These are phyloP conservation scores for Phyto melanocephala DNA, from an alignment of 2,888 invertebrate genomes.

Conservation along the genomic window DNA sequence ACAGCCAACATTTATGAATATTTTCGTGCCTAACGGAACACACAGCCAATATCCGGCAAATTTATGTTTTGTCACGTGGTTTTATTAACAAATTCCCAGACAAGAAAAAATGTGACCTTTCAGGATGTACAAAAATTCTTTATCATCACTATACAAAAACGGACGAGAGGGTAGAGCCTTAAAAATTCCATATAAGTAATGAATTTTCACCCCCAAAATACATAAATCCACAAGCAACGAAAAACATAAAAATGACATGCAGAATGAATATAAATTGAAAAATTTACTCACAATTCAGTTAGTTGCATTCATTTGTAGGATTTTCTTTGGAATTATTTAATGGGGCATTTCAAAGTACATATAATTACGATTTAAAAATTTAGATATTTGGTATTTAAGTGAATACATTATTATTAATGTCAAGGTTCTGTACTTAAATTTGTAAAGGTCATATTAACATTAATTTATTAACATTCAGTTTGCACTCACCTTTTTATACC, in stretches of 20 bases:
- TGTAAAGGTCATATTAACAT: conserved; percentile 33
- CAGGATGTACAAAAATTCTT: conserved; percentile 46
- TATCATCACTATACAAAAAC: not conserved
- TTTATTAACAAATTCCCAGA: conserved; percentile 1
- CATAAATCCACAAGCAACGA: not conserved
- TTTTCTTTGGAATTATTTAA: conserved; percentile 29
- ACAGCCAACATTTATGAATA: not conserved
- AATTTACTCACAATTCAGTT: conserved; percentile 23
- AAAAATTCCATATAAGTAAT: conserved; percentile 20
- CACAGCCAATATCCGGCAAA: conserved; percentile 39
- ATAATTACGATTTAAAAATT: not conserved
- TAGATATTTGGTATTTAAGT: not conserved
- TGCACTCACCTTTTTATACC: no score
- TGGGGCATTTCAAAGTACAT: conserved; percentile 2
- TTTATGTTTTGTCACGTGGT: conserved; percentile 54
- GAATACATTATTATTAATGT: conserved; percentile 28
- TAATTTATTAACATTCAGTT: no score
- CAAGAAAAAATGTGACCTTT: conserved; percentile 28
- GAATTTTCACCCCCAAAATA: not conserved
- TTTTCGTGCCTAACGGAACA: not conserved
- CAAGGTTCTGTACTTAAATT: conserved; percentile 37
- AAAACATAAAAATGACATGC: conserved; percentile 6
- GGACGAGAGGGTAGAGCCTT: no score
- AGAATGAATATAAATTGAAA: conserved; percentile 34
- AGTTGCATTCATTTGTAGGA: conserved; percentile 44